Percentiles rank a stretch among this genome's conserved stretches.
These are phyloP conservation scores for Parnassius glacialis DNA, from an alignment of 2,888 invertebrate genomes.

Conservation along the genomic window DNA sequence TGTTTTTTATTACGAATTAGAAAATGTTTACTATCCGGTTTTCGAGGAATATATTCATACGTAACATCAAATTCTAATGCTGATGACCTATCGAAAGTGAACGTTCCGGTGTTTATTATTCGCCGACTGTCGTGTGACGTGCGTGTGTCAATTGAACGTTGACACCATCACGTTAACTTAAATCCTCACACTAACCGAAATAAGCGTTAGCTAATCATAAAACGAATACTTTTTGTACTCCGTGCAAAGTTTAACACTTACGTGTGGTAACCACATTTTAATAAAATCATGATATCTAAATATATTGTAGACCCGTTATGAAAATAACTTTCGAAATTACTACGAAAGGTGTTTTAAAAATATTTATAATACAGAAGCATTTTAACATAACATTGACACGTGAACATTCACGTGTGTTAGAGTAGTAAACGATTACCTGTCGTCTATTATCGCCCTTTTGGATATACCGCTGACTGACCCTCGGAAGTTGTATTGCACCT, in stretches of 20 bases:
- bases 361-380: no score
- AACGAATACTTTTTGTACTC: background rate
- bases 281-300: no score
- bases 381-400: no score
- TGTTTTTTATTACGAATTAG: slow-evolving; percentile 30
- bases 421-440: background rate
- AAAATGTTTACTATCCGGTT: slow-evolving; percentile 43
- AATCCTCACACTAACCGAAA: background rate
- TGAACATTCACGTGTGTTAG: no score
- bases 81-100: slow-evolving; percentile 71
- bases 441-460: slow-evolving; percentile 9
- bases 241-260: no score
- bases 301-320: no score
- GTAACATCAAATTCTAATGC: slow-evolving; percentile 50
- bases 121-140: slow-evolving; percentile 60
- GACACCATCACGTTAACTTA: slow-evolving; percentile 2
- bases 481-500: slow-evolving; percentile 17
- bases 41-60: slow-evolving; percentile 36
- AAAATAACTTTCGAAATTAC: no score
- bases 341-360: no score
- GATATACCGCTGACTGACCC: slow-evolving; percentile 9
- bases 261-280: no score
- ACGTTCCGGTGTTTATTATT: slow-evolving; percentile 73
- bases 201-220: background rate
- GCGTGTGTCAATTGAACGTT: slow-evolving; percentile 51